phyloP scores from a whole-genome alignment of 30 jellyfish, hydroid and myxozoan genomes.

The Cassiopea andromeda region DNA sequence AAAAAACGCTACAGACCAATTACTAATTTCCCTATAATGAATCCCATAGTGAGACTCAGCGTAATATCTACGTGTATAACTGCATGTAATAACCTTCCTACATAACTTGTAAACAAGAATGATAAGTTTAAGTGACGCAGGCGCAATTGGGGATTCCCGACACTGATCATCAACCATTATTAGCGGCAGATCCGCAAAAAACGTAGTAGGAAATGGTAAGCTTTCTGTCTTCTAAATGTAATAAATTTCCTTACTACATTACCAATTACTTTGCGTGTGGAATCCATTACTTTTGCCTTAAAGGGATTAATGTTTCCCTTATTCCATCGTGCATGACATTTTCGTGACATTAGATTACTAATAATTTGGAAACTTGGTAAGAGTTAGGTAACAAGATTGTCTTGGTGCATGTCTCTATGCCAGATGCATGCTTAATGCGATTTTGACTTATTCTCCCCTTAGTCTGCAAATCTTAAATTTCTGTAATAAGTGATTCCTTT shows the following conservation, averaged over 20 bases:
- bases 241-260: not conserved
- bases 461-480: not conserved
- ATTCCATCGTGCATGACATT: not conserved
- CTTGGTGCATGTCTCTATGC: not conserved
- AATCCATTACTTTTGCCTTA: not conserved
- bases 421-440: not conserved
- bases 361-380: not conserved
- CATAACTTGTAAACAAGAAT: no score
- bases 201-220: not conserved
- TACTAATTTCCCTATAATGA: no score
- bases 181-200: not conserved
- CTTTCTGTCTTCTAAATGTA: no score
- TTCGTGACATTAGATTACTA: not conserved
- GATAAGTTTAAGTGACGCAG: no score
- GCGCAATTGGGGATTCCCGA: no score
- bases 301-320: not conserved
- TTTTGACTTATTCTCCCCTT: not conserved
- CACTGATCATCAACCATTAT: not conserved
- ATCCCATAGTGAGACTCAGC: no score
- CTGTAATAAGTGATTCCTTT: not conserved
- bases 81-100: no score
- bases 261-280: not conserved
- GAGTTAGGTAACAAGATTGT: not conserved
- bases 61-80: no score
- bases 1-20: no score